Evolutionary conservation across 2,113 vertebrate genomes (phyloP).

Genomic region (Anhinga anhinga): DNA sequence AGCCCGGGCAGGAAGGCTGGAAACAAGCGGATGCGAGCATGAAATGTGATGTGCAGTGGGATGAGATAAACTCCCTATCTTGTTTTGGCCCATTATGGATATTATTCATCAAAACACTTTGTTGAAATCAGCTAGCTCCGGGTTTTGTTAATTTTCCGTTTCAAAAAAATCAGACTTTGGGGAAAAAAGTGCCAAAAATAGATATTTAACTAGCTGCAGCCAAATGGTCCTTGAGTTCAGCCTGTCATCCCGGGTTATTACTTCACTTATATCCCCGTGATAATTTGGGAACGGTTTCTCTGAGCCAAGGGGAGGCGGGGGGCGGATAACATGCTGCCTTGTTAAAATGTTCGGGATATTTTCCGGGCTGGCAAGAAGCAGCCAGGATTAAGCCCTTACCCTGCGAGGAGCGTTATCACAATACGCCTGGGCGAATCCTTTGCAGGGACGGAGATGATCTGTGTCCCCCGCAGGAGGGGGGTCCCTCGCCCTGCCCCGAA

Average conservation of each 20-base stretch:
- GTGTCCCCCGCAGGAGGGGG: not conserved
- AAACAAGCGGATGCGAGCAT: not conserved
- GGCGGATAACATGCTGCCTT: not conserved
- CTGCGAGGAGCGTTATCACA: not conserved
- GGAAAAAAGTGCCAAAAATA: slow-evolving; percentile 10
- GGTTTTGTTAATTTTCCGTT: slow-evolving; percentile 33
- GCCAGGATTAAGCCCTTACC: not conserved
- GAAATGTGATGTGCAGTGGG: slow-evolving; percentile 17
- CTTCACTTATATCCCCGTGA: not conserved
- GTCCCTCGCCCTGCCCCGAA: not conserved
- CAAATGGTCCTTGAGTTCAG: not conserved
- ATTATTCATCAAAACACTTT: slow-evolving; percentile 65
- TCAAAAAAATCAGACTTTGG: not conserved
- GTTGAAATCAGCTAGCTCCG: slow-evolving; percentile 41
- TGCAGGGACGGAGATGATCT: not conserved
- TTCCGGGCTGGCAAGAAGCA: not conserved
- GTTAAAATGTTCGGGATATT: not conserved
- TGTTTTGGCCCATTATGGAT: slow-evolving; percentile 43
- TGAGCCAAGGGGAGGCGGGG: not conserved
- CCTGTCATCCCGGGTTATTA: not conserved
- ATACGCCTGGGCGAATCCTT: not conserved
- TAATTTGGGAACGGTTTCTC: not conserved
- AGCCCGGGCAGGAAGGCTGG: not conserved
- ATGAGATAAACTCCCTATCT: slow-evolving; percentile 46
- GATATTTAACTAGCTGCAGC: not conserved